Evolutionary conservation across 2,888 invertebrate genomes (phyloP), one percentile per base, ranked within the genome.

Genomic region (Aphelenchoides bicaudatus): DNA sequence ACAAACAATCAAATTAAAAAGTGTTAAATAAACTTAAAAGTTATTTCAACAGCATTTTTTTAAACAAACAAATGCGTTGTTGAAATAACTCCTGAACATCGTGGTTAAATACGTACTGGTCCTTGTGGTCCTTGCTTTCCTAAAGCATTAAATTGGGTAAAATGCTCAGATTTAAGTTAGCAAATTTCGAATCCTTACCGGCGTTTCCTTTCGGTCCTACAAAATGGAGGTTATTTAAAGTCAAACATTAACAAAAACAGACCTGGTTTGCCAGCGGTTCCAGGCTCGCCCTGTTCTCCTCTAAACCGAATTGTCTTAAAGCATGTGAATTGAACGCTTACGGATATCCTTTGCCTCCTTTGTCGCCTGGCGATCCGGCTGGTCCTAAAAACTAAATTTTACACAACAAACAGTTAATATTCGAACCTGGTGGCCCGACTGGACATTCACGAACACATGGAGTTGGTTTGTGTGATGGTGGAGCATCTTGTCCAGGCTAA

Each of bases 271-370:
- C n/a, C n/a, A n/a, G n/a, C 65, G 3, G 65, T 43, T 58, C 74
- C 74, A 13, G 72, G 72, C 48, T 73, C 73, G 59, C 75, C 75
- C 25, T 65, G 63, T 46, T 73, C 74, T 55, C 75, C 75, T 1
- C n/a, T n/a, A n/a, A n/a, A n/a, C n/a, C n/a, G n/a, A n/a, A n/a
- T n/a, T n/a, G n/a, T n/a, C n/a, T n/a, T n/a, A n/a, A n/a, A n/a
- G n/a, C n/a, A n/a, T n/a, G n/a, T n/a, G n/a, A n/a, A n/a, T n/a
- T n/a, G n/a, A n/a, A n/a, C n/a, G n/a, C n/a, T n/a, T n/a, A n/a
- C n/a, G 74, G 73, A 62, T 76, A 73, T 4, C 76, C 76, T 43
- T 68, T 58, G 1, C 70, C 63, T 48, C 74, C 74, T 50, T 75
- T 75, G 50, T 73, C 73, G 56, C 75, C 75, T n/a, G 73, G 72